A percentile compares a stretch with the other conserved stretches of the same genome.
These are phyloP conservation scores for Catonia carolina DNA, from an alignment of 2,888 invertebrate species.

Conservation along the genomic window DNA sequence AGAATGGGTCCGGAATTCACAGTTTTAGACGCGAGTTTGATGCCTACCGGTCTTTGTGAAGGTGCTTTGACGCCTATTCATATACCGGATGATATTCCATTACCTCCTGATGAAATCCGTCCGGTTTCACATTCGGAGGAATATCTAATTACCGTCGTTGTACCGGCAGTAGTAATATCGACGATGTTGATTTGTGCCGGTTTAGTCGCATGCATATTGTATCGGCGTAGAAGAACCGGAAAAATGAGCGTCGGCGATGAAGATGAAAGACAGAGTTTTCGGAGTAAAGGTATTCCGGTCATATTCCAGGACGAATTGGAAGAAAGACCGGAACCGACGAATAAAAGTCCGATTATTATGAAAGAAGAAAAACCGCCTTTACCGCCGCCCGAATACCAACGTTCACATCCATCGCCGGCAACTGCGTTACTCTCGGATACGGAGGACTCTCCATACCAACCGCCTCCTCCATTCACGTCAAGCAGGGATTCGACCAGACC, in stretches of 20 bases:
- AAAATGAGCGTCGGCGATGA: constrained; percentile 72
- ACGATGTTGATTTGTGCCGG: constrained; percentile 82
- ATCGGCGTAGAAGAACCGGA: constrained; percentile 70
- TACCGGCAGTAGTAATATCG: constrained; percentile 82
- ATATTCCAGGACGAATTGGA: constrained; percentile 96
- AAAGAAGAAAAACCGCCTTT: constrained; percentile 93
- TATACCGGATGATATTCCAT: constrained; percentile 38
- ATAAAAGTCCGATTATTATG: constrained; percentile 88
- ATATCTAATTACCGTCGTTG: constrained; percentile 65
- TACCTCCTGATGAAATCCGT: constrained; percentile 41
- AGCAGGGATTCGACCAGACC: constrained; percentile 65
- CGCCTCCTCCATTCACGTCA: constrained; percentile 78
- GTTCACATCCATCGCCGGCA: constrained; percentile 45
- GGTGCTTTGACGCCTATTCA: constrained; percentile 45
- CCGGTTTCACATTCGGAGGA: constrained; percentile 39
- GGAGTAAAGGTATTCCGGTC: constrained; percentile 82
- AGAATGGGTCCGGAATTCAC: constrained; percentile 66
- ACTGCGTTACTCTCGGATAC: constrained; percentile 37
- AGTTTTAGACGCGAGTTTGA: constrained; percentile 57
- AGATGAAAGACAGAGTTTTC: constrained; percentile 75
- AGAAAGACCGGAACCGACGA: constrained; percentile 74
- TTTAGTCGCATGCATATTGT: constrained; percentile 80
- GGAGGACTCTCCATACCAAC: constrained; percentile 75
- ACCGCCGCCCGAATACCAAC: constrained; percentile 71
- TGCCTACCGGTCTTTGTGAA: constrained; percentile 54